Conservation (phyloP, 1,140 invertebrate genomes). For the Oscheius sp. region DNA sequence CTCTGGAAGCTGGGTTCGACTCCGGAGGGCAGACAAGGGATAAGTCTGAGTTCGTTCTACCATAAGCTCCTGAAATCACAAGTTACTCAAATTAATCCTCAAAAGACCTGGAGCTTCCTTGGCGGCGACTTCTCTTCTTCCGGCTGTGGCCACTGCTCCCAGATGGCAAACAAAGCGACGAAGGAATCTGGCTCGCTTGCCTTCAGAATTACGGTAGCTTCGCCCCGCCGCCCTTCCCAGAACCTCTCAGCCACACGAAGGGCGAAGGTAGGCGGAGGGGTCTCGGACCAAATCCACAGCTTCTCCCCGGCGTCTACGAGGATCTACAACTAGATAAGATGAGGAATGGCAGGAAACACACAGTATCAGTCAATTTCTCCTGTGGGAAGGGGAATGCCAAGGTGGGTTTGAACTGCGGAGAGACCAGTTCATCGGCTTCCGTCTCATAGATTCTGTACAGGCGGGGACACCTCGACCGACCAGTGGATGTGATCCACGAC, state of each 20-base stretch:
- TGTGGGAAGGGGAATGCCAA: conserved; percentile 11
- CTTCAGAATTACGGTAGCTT: conserved; percentile 27
- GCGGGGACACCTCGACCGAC: not conserved
- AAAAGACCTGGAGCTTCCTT: not conserved
- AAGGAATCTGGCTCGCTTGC: conserved; percentile 66
- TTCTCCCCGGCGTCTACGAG: conserved; percentile 24
- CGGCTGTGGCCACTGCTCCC: conserved; percentile 65
- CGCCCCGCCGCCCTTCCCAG: conserved; percentile 16
- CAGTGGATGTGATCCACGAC: conserved; percentile 3
- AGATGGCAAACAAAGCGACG: conserved; percentile 71
- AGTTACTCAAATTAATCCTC: not conserved
- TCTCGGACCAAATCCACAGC: conserved; percentile 34
- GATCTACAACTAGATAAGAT: not conserved
- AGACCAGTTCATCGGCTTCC: conserved; percentile 14
- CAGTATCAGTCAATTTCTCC: not conserved
- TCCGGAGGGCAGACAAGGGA: conserved; percentile 11
- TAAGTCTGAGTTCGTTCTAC: conserved; percentile 24
- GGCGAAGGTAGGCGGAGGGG: conserved; percentile 19
- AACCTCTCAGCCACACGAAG: conserved; percentile 25
- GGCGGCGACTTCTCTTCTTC: conserved; percentile 2
- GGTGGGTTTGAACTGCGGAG: not conserved
- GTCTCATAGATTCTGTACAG: conserved; percentile 25
- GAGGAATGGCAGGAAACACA: not conserved
- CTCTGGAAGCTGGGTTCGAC: conserved; percentile 21
- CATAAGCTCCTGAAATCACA: conserved; percentile 11